Base-by-base conservation (phyloP, 2,113 vertebrate species). In the Myocastor coypus region DNA sequence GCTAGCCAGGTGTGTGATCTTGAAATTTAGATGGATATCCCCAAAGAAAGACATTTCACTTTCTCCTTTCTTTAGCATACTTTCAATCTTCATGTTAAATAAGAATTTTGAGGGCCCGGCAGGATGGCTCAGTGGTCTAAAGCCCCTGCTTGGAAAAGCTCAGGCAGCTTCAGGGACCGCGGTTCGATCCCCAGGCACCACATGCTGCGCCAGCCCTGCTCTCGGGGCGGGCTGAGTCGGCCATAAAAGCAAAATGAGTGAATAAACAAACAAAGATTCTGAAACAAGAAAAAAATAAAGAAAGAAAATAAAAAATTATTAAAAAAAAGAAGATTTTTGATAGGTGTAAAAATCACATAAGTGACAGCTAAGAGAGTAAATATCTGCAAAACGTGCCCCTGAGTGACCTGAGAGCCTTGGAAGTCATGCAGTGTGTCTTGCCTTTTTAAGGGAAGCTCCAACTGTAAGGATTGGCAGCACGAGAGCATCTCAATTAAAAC, bases 341-440 rank as follows among this genome's bases (percentile, higher is more conserved):
- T 28, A 24, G 83, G 87, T 93, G 69, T 92, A 86, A 88, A 96
- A 95, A 82, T 75, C 94, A 93, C 75, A 66, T 50, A 85, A 94
- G 34, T 83, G 71, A 84, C 83, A 96, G 85, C 32, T 55, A 75
- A 73, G 71, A 78, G 75, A 97, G 78, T 64, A 92, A 92, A 88
- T 86, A 32, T 83, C 95, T 91, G 78, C 37, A n/a, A 46, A 69
- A 57, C 71, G 71, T 32, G 78, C 61, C 88, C 66, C 20, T 59
- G 20, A 57, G 26, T 64, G 92, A 80, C 61, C 37, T 4, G 46
- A 64, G 73, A 64, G 73, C 34, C 83, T 83, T 19, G 52, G 42
- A 82, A 86, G 61, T 69, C 86, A 63, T 19, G 32, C 4, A 63
- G 17, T 63, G n/a, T 16, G 61, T 22, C 40, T 55, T n/a, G 3